Evolutionary conservation across 2,113 vertebrate genomes (phyloP).

Genomic region (Triplophysa siluroides): DNA sequence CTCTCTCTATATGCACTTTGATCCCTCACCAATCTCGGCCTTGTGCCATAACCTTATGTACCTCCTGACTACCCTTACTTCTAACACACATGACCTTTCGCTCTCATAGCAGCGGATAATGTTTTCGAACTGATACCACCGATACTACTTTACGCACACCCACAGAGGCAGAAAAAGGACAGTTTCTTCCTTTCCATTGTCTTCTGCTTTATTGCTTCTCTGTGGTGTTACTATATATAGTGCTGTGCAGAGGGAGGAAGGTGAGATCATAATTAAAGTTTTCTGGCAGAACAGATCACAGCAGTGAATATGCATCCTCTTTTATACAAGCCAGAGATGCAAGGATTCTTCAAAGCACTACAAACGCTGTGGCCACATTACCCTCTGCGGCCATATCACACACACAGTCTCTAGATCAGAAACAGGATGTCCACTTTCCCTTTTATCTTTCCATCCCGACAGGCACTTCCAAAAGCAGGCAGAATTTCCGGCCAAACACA

Average conservation of each 20-base stretch:
- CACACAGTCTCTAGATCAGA: background rate
- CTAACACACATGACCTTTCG: background rate
- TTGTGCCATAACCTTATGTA: slow-evolving; percentile 2
- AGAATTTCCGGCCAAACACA: slow-evolving; percentile 25
- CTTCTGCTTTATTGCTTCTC: slow-evolving; percentile 41
- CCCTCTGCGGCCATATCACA: slow-evolving; percentile 27
- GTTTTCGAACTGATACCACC: background rate
- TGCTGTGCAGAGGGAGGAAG: slow-evolving; percentile 52
- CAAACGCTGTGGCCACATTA: background rate
- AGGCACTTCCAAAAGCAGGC: background rate
- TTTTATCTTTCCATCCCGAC: slow-evolving; percentile 24
- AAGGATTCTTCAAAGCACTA: slow-evolving; percentile 30
- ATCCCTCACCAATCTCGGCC: background rate
- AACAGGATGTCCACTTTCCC: slow-evolving; percentile 20
- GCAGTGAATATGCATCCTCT: slow-evolving; percentile 23
- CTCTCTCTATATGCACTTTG: background rate
- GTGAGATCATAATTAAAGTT: slow-evolving; percentile 66
- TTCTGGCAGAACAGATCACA: slow-evolving; percentile 54
- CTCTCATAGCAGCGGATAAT: background rate
- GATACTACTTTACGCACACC: background rate
- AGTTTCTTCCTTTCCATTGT: slow-evolving; percentile 16
- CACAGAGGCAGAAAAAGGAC: slow-evolving; percentile 3
- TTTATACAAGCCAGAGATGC: slow-evolving; percentile 18
- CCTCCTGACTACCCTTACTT: background rate
- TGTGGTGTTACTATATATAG: slow-evolving; percentile 60